Conservation (phyloP, 2,888 invertebrate species). For the Candidula unifasciata region DNA sequence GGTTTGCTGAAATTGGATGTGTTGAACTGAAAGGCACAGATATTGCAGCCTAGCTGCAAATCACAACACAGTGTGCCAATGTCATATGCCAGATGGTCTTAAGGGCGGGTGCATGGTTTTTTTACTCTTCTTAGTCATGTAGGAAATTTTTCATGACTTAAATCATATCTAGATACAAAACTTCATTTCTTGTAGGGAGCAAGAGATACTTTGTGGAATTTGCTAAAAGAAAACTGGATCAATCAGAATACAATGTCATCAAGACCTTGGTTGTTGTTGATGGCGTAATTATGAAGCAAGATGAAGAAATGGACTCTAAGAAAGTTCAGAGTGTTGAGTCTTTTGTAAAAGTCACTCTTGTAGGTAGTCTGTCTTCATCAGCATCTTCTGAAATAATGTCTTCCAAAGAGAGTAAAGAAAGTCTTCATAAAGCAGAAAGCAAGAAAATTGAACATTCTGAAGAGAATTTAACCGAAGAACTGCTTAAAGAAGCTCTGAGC, state of each 20-base stretch:
- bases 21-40: no score
- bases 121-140: no score
- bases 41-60: no score
- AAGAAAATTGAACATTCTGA: background rate
- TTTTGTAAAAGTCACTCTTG: constrained; percentile 43
- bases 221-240: constrained; percentile 41
- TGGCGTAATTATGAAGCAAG: constrained; percentile 30
- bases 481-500: background rate
- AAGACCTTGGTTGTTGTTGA: constrained; percentile 38
- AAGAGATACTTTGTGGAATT: constrained; percentile 38
- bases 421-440: background rate
- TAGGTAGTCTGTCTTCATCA: constrained; percentile 27
- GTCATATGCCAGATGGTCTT: no score
- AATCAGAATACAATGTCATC: constrained; percentile 31
- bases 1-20: no score
- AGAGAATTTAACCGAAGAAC: background rate
- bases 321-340: constrained; percentile 16
- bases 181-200: background rate
- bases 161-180: no score
- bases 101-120: no score
- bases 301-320: background rate
- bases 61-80: no score
- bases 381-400: constrained; percentile 2
- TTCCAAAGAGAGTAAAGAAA: background rate
- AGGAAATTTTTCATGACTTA: no score